A percentile compares a stretch with the other conserved stretches of the same genome.
These are phyloP conservation scores for Bettongia penicillata DNA, from an alignment of 2,113 vertebrate genomes.

Conservation along the genomic window DNA sequence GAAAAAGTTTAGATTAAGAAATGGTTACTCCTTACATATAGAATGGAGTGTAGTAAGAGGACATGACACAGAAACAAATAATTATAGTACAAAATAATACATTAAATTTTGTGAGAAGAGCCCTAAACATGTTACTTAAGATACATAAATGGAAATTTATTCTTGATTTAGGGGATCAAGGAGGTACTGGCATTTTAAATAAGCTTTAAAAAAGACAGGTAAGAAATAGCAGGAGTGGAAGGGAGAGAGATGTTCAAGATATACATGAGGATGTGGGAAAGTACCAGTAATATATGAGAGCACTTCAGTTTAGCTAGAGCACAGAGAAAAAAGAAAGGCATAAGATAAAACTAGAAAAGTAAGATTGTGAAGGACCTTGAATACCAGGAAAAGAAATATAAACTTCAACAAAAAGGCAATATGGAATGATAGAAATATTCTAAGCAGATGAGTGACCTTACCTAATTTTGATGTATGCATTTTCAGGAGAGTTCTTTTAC, in stretches of 20 bases:
- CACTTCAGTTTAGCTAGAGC: neutral
- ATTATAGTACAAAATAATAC: neutral
- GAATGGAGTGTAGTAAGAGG: neutral
- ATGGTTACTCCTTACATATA: neutral
- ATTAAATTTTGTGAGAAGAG: neutral
- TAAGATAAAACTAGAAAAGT: neutral
- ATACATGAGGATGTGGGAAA: neutral
- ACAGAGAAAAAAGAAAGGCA: neutral
- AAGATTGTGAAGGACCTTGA: neutral
- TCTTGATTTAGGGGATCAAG: neutral
- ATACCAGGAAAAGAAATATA: neutral
- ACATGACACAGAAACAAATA: neutral
- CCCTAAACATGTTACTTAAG: neutral
- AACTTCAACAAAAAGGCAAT: neutral
- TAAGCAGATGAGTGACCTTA: neutral
- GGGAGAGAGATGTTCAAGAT: neutral
- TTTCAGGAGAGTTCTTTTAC: neutral
- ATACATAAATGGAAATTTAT: neutral
- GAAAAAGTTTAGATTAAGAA: neutral
- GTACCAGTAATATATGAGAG: neutral
- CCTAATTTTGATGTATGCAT: neutral
- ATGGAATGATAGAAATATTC: neutral
- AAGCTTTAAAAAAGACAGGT: neutral
- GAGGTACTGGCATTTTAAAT: neutral
- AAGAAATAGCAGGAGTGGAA: neutral